These are phyloP conservation scores for Colius striatus DNA, from an alignment of 2,113 vertebrate species.

Conservation along the genomic window DNA sequence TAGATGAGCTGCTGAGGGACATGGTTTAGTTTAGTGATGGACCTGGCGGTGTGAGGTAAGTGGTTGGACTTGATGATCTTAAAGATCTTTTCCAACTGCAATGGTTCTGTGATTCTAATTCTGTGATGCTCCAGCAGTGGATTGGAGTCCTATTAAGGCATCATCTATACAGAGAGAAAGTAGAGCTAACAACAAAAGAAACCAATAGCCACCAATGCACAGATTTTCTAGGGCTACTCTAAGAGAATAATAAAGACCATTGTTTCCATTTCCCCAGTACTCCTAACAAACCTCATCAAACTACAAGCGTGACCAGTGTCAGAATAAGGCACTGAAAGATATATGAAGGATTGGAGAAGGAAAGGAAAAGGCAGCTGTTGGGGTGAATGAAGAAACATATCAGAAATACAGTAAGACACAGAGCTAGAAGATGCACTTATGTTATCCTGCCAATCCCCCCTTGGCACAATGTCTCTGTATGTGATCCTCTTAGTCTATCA, in stretches of 20 bases:
- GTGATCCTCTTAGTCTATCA: slow-evolving; percentile 47
- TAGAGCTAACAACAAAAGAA: background rate
- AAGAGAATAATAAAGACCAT: background rate
- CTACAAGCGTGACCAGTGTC: background rate
- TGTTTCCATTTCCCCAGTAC: background rate
- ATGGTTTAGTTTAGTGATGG: no score
- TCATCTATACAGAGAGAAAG: background rate
- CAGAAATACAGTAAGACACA: background rate
- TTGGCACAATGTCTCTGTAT: slow-evolving; percentile 33
- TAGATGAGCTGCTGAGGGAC: no score
- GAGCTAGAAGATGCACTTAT: slow-evolving; percentile 20
- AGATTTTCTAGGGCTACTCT: background rate
- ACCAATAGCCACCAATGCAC: background rate
- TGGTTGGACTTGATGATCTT: no score
- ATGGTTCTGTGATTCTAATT: no score
- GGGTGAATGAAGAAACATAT: background rate
- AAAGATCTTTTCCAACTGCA: no score
- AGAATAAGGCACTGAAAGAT: slow-evolving; percentile 5
- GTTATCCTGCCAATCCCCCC: slow-evolving; percentile 32
- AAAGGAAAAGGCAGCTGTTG: slow-evolving; percentile 27
- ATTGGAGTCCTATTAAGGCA: background rate
- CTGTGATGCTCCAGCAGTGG: background rate
- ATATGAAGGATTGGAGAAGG: background rate
- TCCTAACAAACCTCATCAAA: background rate
- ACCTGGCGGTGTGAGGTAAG: no score